Evolutionary conservation across 2,888 invertebrate genomes (phyloP).

Genomic region (Drosophila eohydei): DNA sequence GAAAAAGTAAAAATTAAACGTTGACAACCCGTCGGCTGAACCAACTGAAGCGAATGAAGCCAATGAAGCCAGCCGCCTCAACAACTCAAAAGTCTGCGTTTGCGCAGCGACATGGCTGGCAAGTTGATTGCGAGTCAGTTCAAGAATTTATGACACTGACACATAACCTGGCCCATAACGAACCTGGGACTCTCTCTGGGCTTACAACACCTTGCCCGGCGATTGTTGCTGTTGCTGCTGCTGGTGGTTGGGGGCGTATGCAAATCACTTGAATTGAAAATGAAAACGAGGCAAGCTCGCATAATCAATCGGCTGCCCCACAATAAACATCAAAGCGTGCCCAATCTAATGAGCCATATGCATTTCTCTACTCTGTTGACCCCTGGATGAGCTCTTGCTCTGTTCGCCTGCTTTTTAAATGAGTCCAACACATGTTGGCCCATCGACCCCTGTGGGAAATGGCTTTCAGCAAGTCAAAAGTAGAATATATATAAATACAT

Average conservation of each 20-base stretch:
- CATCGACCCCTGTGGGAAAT: slow-evolving; percentile 57
- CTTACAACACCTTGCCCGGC: slow-evolving; percentile 42
- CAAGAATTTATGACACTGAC: slow-evolving; percentile 65
- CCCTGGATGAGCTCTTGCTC: slow-evolving; percentile 37
- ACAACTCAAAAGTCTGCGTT: slow-evolving; percentile 35
- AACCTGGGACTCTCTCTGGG: slow-evolving; percentile 6
- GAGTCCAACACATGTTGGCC: slow-evolving; percentile 44
- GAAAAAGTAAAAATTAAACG: slow-evolving; percentile 3
- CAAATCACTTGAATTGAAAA: slow-evolving; percentile 66
- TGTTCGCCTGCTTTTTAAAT: slow-evolving; percentile 27
- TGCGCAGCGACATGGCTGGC: slow-evolving; percentile 64
- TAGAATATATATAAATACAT: slow-evolving; percentile 38
- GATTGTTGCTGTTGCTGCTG: neutral
- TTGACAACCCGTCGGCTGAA: slow-evolving; percentile 37
- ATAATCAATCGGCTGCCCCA: slow-evolving; percentile 27
- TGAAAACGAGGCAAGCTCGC: slow-evolving; percentile 43
- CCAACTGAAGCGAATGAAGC: slow-evolving; percentile 34
- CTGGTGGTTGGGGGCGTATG: slow-evolving; percentile 38
- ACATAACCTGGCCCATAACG: slow-evolving; percentile 38
- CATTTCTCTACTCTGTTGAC: slow-evolving; percentile 53
- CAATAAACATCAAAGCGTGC: slow-evolving; percentile 67
- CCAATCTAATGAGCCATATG: slow-evolving; percentile 68
- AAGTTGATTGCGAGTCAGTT: slow-evolving; percentile 44
- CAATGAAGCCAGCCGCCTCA: slow-evolving; percentile 48
- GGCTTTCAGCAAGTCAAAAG: slow-evolving; percentile 56